Percentiles rank a stretch among this genome's conserved stretches.
Evolutionary conservation across 2,888 invertebrate genomes (phyloP).

Genomic region (Heliconius ismenius): DNA sequence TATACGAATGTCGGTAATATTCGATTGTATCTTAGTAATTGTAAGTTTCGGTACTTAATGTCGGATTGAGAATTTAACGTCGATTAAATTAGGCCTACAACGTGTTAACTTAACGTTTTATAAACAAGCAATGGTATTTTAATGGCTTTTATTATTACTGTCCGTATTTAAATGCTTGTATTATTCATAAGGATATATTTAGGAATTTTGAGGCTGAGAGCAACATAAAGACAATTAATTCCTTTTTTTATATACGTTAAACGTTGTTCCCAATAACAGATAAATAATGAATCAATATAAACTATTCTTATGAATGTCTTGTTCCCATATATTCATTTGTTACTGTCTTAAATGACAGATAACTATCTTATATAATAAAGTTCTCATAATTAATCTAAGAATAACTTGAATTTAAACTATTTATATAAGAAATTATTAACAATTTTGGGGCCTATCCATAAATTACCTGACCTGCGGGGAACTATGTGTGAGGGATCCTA

Average conservation of each 20-base stretch:
- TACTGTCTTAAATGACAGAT: not conserved
- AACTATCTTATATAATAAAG: not conserved
- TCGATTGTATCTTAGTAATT: slow-evolving; percentile 8
- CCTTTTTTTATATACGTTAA: not conserved
- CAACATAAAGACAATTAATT: slow-evolving; percentile 1
- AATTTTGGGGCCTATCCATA: not conserved
- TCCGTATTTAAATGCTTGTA: not conserved
- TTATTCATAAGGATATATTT: not conserved
- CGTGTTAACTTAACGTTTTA: not conserved
- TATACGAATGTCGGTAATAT: not conserved
- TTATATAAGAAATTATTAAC: not conserved
- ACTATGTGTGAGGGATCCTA: not conserved
- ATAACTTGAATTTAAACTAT: not conserved
- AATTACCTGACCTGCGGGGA: not conserved
- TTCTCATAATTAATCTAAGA: not conserved
- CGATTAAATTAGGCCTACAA: slow-evolving; percentile 13
- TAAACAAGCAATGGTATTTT: not conserved
- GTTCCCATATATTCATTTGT: not conserved
- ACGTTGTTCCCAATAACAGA: too few relatives aligned
- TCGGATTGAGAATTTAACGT: slow-evolving; percentile 18
- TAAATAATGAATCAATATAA: not conserved
- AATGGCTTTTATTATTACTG: not conserved
- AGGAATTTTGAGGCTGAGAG: slow-evolving; percentile 10
- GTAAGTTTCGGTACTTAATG: slow-evolving; percentile 37
- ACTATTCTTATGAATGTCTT: not conserved